Base-by-base conservation (phyloP, 1,140 invertebrate species). In the Drosophila pruinosa region DNA sequence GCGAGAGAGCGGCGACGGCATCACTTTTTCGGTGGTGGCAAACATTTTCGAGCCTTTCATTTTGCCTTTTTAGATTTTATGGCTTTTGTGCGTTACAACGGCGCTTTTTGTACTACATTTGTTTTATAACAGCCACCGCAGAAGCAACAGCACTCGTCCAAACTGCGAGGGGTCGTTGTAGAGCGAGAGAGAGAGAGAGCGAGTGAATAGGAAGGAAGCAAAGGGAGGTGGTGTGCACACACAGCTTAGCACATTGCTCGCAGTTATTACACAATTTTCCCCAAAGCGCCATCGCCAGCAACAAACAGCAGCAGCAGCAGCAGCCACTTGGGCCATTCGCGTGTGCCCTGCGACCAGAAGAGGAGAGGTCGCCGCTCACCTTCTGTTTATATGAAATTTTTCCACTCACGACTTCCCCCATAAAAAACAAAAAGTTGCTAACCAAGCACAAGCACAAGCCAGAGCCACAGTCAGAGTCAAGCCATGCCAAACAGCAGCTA, bases 41-140 rank as follows among this genome's bases (percentile, higher is more conserved):
- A 85, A 86, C 57, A 72, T 86, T 43, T 69, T 81, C 74, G 82
- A 81, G 81, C 81, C 77, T 71, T 88, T 81, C 81, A 75, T 85
- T 85, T 85, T 81, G 81, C 79, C 81, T 85, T 85, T 85, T 85
- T 85, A 85, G 81, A 88, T 85, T 85, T 85, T 86, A 85, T 85
- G 73, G 81, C 77, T 88, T 68, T 85, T 85, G 82, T 85, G 81
- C 81, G 81, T 85, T 85, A 88, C 81, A 85, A 86, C 81, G 69
- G 72, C 64, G 82, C 70, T 81, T 85, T 85, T 85, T 86, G 81
- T 88, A 85, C 61, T 85, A 85, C 80, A 85, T 85, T 85, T 85
- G 80, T 85, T 85, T 85, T 85, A 86, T 86, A 85, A 85, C 80
- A 78, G 78, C 75, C 69, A 58, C 73, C 72, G 68, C 68, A 71